A percentile compares a stretch with the other conserved stretches of the same genome.
Evolutionary conservation across 1,140 invertebrate genomes (phyloP).

Genomic region (Protaetia brevitarsis): DNA sequence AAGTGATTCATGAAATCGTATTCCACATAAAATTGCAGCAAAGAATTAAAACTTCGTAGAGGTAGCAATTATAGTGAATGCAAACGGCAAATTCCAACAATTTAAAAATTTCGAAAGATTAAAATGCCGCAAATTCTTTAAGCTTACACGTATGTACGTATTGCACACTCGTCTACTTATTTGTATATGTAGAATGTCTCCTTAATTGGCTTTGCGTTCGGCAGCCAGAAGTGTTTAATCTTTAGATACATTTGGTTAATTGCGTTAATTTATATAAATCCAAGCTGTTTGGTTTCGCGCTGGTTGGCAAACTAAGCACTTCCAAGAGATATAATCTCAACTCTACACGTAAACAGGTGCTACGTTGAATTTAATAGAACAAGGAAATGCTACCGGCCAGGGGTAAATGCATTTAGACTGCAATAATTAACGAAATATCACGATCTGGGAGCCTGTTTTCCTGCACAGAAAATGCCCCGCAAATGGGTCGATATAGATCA

Average conservation of each 20-base stretch:
- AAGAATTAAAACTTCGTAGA: too few relatives aligned
- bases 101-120: too few relatives aligned
- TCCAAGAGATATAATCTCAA: not conserved
- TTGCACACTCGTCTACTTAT: too few relatives aligned
- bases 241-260: constrained; percentile 10
- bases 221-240: constrained; percentile 12
- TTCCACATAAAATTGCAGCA: too few relatives aligned
- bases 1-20: too few relatives aligned
- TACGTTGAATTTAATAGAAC: constrained; percentile 12
- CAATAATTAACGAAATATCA: constrained; percentile 14
- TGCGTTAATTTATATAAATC: constrained; percentile 7
- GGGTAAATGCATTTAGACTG: constrained; percentile 6
- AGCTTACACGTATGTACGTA: too few relatives aligned
- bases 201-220: constrained; percentile 1
- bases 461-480: not conserved
- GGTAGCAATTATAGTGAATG: too few relatives aligned
- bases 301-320: not conserved
- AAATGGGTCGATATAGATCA: not conserved
- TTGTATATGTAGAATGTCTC: too few relatives aligned
- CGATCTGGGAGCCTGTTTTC: not conserved
- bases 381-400: not conserved
- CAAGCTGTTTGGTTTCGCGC: not conserved
- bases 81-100: too few relatives aligned
- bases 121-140: too few relatives aligned
- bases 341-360: not conserved